Evolutionary conservation across 2,797 vertebrate species (phyloP).

Genomic region (Eulemur rubriventer): DNA sequence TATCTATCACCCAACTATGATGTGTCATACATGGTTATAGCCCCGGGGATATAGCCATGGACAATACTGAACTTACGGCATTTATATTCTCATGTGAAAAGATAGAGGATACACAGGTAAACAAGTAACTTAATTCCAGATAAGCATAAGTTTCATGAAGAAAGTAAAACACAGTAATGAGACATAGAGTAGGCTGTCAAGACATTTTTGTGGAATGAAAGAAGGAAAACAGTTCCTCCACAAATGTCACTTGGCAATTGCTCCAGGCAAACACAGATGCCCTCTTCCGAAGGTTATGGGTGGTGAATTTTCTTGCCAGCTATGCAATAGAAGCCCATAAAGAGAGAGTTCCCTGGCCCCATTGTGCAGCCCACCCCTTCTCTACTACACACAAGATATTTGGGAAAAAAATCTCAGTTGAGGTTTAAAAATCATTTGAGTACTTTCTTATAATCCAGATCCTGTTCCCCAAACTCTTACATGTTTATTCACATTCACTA

Average conservation of each 20-base stretch:
- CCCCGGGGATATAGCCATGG: background rate
- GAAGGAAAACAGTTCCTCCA: conserved; percentile 29
- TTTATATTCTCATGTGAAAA: background rate
- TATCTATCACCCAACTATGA: background rate
- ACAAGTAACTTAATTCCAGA: background rate
- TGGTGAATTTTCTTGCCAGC: background rate
- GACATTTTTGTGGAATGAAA: conserved; percentile 47
- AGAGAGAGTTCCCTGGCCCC: background rate
- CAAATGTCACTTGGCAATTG: conserved; percentile 64
- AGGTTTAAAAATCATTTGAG: background rate
- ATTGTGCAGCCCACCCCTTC: accelerated
- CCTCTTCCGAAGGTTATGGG: conserved; percentile 48
- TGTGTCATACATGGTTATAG: accelerated
- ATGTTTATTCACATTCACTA: background rate
- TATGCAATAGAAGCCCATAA: background rate
- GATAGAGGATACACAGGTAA: background rate
- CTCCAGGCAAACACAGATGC: conserved; percentile 56
- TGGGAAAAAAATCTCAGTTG: background rate
- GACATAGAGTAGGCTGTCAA: conserved; percentile 33
- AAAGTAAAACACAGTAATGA: conserved; percentile 42
- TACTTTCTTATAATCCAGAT: background rate
- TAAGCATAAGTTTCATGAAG: background rate
- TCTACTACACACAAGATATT: background rate
- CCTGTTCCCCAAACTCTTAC: background rate
- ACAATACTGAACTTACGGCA: no score